These are phyloP conservation scores for Cassiopea andromeda DNA, from an alignment of 30 jellyfish, hydroid and myxozoan genomes.

Conservation along the genomic window DNA sequence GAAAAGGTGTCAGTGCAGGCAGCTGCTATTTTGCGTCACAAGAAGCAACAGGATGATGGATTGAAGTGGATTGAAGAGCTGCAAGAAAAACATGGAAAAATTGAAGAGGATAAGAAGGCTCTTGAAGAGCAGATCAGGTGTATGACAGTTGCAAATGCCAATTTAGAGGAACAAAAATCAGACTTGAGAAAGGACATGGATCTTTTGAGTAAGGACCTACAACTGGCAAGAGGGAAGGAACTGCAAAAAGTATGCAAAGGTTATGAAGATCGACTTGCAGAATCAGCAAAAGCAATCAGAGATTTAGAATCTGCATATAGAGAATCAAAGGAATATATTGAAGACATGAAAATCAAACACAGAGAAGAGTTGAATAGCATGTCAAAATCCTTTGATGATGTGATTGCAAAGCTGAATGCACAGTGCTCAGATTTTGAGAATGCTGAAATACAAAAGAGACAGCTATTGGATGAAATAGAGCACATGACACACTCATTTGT, in stretches of 20 bases:
- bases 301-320: slow-evolving; percentile 11
- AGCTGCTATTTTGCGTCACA: not conserved
- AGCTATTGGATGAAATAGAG: slow-evolving; percentile 8
- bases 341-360: slow-evolving; percentile 16
- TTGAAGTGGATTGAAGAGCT: slow-evolving; percentile 49
- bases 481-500: not conserved
- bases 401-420: slow-evolving; percentile 7
- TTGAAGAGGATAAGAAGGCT: slow-evolving; percentile 15
- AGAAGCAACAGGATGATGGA: slow-evolving; percentile 39
- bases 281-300: not conserved
- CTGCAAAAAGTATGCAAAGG: not conserved
- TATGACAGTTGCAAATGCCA: not conserved
- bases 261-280: slow-evolving; percentile 22
- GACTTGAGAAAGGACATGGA: slow-evolving; percentile 33
- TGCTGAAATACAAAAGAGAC: slow-evolving; percentile 23
- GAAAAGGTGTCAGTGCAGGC: slow-evolving; percentile 16
- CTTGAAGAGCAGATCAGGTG: not conserved
- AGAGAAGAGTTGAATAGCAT: slow-evolving; percentile 25
- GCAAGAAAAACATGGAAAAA: slow-evolving; percentile 19
- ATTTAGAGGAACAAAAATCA: not conserved
- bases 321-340: slow-evolving; percentile 3
- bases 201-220: slow-evolving; percentile 7
- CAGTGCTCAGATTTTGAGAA: slow-evolving; percentile 22
- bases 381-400: slow-evolving; percentile 32
- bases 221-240: slow-evolving; percentile 13